Percentiles rank a stretch among this genome's conserved stretches.
Conservation (phyloP, 2,888 invertebrate genomes). For the Epinotia demarniana region DNA sequence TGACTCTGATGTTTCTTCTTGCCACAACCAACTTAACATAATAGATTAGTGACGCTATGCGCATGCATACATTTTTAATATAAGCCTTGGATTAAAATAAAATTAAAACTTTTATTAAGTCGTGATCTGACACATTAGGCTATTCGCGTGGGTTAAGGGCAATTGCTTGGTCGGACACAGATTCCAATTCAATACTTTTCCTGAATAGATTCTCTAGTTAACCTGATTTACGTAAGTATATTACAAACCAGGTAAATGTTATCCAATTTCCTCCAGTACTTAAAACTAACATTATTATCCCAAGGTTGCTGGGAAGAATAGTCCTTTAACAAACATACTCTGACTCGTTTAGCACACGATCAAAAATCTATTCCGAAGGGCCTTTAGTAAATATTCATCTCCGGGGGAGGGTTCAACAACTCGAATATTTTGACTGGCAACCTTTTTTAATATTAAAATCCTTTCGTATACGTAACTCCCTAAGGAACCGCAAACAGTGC, state of each 20-base stretch:
- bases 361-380: slow-evolving; percentile 46
- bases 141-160: no score
- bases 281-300: slow-evolving; percentile 4
- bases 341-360: slow-evolving; percentile 43
- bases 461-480: slow-evolving; percentile 46
- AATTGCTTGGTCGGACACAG: no score
- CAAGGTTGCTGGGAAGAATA: slow-evolving; percentile 2
- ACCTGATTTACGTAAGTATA: background rate
- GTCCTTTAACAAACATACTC: slow-evolving; percentile 30
- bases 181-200: no score
- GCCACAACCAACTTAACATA: no score
- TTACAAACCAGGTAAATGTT: background rate
- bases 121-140: no score
- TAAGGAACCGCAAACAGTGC: slow-evolving; percentile 47
- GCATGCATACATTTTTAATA: no score
- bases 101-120: no score
- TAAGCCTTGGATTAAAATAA: no score
- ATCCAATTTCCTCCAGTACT: background rate
- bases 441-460: slow-evolving; percentile 50
- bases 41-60: no score
- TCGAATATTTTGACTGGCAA: slow-evolving; percentile 47
- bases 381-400: slow-evolving; percentile 47
- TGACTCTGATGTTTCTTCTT: no score
- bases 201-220: no score
- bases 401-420: slow-evolving; percentile 39